phyloP scores from a whole-genome alignment of 2,888 invertebrate genomes.

The Eupithecia subumbrata region DNA sequence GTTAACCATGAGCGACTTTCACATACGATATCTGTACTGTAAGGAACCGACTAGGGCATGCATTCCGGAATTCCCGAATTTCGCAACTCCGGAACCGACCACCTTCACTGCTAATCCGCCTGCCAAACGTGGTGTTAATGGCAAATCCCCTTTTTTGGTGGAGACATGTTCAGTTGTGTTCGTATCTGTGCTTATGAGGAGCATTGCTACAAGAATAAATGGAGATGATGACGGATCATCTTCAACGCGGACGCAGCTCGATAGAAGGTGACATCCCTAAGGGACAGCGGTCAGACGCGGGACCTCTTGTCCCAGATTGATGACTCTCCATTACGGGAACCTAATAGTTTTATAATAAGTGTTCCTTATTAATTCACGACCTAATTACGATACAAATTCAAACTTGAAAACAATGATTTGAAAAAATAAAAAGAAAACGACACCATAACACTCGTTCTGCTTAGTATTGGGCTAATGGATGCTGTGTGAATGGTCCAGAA shows the following conservation, averaged over 20 bases:
- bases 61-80: no score
- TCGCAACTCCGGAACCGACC: no score
- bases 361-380: constrained; percentile 30
- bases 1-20: no score
- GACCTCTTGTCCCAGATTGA: constrained; percentile 58
- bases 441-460: neutral
- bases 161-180: neutral
- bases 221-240: neutral
- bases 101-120: no score
- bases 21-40: no score
- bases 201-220: neutral
- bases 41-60: no score
- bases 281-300: constrained; percentile 50
- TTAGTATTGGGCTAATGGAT: neutral
- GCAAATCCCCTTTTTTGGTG: neutral
- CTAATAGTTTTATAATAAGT: constrained; percentile 44
- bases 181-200: neutral
- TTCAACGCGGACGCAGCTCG: neutral
- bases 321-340: constrained; percentile 48
- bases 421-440: neutral
- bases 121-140: no score
- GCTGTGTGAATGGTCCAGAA: neutral
- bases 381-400: neutral
- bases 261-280: constrained; percentile 23
- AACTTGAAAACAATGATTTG: no score